Base-by-base conservation (phyloP, 1,140 invertebrate species). In the Dendroctonus valens region DNA sequence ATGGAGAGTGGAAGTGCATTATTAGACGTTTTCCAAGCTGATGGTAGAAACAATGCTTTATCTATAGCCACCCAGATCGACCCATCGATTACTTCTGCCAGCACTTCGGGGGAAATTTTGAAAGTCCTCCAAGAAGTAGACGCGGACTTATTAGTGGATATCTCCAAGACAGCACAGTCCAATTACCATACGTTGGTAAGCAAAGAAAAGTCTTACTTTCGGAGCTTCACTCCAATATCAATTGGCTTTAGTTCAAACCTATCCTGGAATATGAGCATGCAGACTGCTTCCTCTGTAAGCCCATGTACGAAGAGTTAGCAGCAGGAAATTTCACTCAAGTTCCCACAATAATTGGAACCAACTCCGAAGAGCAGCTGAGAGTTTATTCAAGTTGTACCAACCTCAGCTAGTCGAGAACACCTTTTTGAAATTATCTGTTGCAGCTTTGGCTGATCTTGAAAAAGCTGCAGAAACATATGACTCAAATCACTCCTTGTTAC, bases 271-370 rank as follows among this genome's bases (percentile, higher is more conserved):
- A 46, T 12, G 65, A 70, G 6, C 53, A 46, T 26, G 26, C 26
- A 26, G 9, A 44, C 37, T 26, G 39, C 62, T 8, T 70, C 26
- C 51, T 67, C 1, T 54, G 54, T 9, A 44, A 63, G 54, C 53
- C 54, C 3, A 41, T 67, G 14, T 70, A 67, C 44, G 54, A 49
- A 14, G 38, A 61, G 9, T 26, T 70, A 7, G 64, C 51, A 55
- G 46, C 48, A 5, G 74, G 74, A 40, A 59, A 72, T 37, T 73
- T 75, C 61, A 66, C 70, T 55, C 61, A 70, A 44, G 65, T 76
- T 39, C 72, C 75, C 11, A 59, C 69, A 7, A 67, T 76, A 11
- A 59, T 76, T 12, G 75, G 75, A 9, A 67, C 69, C 37, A 76
- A 70, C 63, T 75, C 73, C 8, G 57, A 74, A 38, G 74, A 75